phyloP scores from a whole-genome alignment of 2,113 vertebrate species.

The Brachypodius melanocephalos region DNA sequence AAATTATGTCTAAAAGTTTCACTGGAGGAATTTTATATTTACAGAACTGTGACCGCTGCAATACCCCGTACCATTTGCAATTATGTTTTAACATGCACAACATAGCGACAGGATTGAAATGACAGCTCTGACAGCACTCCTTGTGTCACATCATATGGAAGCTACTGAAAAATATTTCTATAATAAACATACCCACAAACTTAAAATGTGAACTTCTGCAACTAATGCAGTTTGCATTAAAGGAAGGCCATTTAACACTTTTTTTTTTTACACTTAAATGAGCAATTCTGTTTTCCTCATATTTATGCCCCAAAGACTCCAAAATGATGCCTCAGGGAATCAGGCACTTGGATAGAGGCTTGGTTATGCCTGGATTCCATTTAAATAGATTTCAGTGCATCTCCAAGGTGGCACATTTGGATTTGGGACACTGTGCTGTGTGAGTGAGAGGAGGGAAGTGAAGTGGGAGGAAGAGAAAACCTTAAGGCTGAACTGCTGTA shows the following conservation, averaged over 20 bases:
- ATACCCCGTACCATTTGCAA: slow-evolving; percentile 21
- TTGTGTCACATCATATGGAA: slow-evolving; percentile 68
- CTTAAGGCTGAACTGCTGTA: not conserved
- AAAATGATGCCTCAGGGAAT: slow-evolving; percentile 53
- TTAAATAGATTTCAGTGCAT: slow-evolving; percentile 10
- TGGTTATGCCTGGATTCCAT: not conserved
- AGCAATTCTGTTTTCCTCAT: slow-evolving; percentile 51
- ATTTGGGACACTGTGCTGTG: not conserved
- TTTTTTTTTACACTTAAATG: slow-evolving; percentile 9
- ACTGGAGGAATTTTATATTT: not conserved
- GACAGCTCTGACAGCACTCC: slow-evolving; percentile 65
- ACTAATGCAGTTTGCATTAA: slow-evolving; percentile 54
- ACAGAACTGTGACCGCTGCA: not conserved
- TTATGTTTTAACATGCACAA: slow-evolving; percentile 46
- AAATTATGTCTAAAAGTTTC: not conserved
- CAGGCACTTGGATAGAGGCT: not conserved
- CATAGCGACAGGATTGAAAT: slow-evolving; percentile 21
- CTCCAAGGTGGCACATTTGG: not conserved
- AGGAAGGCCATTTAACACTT: slow-evolving; percentile 35
- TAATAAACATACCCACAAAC: slow-evolving; percentile 60
- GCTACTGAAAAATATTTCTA: slow-evolving; percentile 56
- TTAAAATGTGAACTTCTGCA: slow-evolving; percentile 53
- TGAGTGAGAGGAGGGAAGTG: not conserved
- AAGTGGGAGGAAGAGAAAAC: not conserved
- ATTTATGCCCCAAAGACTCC: slow-evolving; percentile 1